phyloP scores from a whole-genome alignment of 1,140 invertebrate genomes.

The Solenopsis invicta region DNA sequence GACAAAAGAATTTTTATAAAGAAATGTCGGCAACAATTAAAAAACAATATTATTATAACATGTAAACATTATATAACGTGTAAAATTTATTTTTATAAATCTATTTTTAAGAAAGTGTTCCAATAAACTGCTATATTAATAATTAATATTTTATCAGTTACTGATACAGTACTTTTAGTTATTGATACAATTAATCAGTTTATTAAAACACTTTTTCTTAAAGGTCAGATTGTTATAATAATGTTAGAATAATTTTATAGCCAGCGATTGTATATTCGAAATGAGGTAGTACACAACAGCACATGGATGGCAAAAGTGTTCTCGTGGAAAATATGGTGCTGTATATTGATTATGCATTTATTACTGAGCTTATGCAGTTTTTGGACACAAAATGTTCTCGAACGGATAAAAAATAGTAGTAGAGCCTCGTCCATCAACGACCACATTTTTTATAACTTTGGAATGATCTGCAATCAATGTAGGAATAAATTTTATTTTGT shows the following conservation, averaged over 20 bases:
- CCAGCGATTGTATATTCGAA: background rate
- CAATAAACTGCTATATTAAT: too few species aligned
- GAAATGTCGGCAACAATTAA: too few species aligned
- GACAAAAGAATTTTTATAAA: too few species aligned
- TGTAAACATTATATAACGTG: too few species aligned
- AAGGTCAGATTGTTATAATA: background rate
- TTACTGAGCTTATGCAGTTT: conserved; percentile 13
- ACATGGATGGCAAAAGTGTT: conserved; percentile 31
- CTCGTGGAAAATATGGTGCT: conserved; percentile 30
- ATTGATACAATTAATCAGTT: too few species aligned
- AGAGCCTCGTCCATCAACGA: background rate
- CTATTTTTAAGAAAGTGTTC: too few species aligned
- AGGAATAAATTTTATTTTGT: conserved; percentile 10
- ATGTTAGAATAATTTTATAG: conserved; percentile 31
- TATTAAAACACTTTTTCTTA: too few species aligned
- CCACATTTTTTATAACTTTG: conserved; percentile 46
- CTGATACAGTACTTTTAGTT: too few species aligned
- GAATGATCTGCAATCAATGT: conserved; percentile 53
- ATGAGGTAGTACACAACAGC: background rate
- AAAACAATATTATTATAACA: too few species aligned
- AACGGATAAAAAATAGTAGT: background rate
- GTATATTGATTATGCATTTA: background rate
- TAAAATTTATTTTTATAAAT: background rate
- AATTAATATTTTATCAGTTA: too few species aligned
- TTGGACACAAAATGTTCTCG: background rate